Percentiles rank a stretch among this genome's conserved stretches.
phyloP scores from a whole-genome alignment of 2,797 vertebrate genomes.

The Cirrhinus mrigala region DNA sequence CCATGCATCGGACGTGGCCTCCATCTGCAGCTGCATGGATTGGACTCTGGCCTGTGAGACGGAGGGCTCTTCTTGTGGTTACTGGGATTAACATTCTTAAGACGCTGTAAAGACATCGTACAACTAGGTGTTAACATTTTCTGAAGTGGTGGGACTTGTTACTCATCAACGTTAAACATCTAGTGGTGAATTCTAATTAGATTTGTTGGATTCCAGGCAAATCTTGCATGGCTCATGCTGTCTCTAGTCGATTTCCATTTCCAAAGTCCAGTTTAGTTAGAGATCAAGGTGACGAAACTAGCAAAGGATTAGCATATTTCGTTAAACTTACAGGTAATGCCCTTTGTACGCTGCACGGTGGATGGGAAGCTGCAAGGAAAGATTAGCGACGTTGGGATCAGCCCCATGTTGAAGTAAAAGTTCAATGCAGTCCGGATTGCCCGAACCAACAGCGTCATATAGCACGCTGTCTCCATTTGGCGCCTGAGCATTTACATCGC shows the following conservation, averaged over 20 bases:
- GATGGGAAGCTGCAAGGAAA: conserved; percentile 84
- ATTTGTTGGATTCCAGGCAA: not conserved
- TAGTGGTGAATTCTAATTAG: not conserved
- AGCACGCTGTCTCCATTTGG: conserved; percentile 83
- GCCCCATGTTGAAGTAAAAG: conserved; percentile 88
- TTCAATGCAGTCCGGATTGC: conserved; percentile 83
- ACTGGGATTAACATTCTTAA: conserved; percentile 85
- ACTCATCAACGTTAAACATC: not conserved
- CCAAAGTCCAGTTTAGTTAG: not conserved
- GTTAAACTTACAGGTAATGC: conserved; percentile 85
- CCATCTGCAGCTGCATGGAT: conserved; percentile 86
- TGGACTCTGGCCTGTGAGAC: conserved; percentile 82
- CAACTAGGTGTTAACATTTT: not conserved
- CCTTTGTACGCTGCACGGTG: conserved; percentile 86
- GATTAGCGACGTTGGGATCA: conserved; percentile 82
- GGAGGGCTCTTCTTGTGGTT: conserved; percentile 83
- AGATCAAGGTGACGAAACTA: not conserved
- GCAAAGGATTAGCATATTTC: not conserved
- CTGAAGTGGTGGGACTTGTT: not conserved
- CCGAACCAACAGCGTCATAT: conserved; percentile 84
- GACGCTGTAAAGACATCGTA: conserved; percentile 70
- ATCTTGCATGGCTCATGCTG: too few species aligned
- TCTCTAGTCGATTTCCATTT: not conserved
- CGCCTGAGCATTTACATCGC: conserved; percentile 83
- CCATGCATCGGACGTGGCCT: conserved; percentile 82